phyloP scores from a whole-genome alignment of 2,797 vertebrate genomes.

The Scolopax bukidnonensis region DNA sequence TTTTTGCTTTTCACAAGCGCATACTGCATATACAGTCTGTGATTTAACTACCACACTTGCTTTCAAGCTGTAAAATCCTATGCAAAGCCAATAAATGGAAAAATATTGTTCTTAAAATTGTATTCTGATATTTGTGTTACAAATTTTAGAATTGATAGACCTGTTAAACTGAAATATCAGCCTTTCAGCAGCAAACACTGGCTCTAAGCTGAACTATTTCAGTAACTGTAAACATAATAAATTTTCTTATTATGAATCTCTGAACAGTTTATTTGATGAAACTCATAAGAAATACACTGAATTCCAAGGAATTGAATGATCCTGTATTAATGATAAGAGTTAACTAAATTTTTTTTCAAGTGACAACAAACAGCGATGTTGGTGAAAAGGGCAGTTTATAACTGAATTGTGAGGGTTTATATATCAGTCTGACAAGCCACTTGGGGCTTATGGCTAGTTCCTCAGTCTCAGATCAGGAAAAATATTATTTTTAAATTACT shows the following conservation, averaged over 20 bases:
- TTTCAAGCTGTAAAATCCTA: conserved; percentile 24
- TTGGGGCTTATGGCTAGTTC: not conserved
- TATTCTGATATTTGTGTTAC: not conserved
- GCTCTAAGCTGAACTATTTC: conserved; percentile 18
- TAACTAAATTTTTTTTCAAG: not conserved
- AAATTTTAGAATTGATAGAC: conserved; percentile 23
- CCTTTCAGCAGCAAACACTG: not conserved
- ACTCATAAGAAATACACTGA: not conserved
- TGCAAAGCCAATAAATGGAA: not conserved
- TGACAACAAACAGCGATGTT: not conserved
- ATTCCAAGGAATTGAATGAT: not conserved
- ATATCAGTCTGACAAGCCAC: not conserved
- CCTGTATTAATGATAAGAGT: not conserved
- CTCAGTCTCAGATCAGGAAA: not conserved
- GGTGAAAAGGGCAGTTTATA: not conserved
- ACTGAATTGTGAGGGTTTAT: not conserved
- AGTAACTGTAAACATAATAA: conserved; percentile 31
- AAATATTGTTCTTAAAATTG: conserved; percentile 15
- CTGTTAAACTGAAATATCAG: conserved; percentile 51
- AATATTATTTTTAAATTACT: not conserved
- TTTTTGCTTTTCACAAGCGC: not conserved
- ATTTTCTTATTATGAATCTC: conserved; percentile 7
- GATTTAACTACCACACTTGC: not conserved
- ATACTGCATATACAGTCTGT: not conserved
- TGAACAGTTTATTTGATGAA: conserved; percentile 36